A percentile compares a stretch with the other conserved stretches of the same genome.
These are phyloP conservation scores for Muscicapa adusta DNA, from an alignment of 2,113 vertebrate species.

Conservation along the genomic window DNA sequence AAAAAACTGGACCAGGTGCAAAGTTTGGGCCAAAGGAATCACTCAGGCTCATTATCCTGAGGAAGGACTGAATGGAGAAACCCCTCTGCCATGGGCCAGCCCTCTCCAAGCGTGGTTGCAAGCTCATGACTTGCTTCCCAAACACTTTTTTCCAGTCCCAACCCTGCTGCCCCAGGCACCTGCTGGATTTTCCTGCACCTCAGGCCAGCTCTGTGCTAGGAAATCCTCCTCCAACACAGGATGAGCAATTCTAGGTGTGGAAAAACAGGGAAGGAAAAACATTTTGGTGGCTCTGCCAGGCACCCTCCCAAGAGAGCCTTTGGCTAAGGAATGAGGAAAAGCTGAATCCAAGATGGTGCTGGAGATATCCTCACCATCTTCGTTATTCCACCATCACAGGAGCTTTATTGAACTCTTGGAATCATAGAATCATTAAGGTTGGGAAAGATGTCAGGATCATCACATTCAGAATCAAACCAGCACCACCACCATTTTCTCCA, in stretches of 20 bases:
- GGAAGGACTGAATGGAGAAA: background rate
- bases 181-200: background rate
- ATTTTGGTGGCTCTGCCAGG: background rate
- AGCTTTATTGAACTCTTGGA: background rate
- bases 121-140: background rate
- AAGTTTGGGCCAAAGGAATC: background rate
- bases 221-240: background rate
- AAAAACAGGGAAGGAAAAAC: background rate
- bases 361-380: background rate
- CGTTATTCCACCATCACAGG: fast-evolving
- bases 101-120: background rate
- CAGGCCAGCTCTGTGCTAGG: background rate
- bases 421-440: background rate
- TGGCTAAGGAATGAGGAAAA: background rate
- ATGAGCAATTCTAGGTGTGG: background rate
- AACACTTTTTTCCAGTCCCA: background rate
- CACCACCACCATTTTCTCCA: background rate
- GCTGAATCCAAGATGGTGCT: background rate
- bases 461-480: background rate
- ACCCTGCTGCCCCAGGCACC: background rate
- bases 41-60: background rate
- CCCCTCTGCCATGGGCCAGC: background rate
- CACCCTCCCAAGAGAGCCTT: background rate
- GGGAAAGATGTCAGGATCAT: background rate
- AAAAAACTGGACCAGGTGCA: background rate